These are phyloP conservation scores for Achatina immaculata DNA, from an alignment of 1,140 invertebrate genomes.

Conservation along the genomic window DNA sequence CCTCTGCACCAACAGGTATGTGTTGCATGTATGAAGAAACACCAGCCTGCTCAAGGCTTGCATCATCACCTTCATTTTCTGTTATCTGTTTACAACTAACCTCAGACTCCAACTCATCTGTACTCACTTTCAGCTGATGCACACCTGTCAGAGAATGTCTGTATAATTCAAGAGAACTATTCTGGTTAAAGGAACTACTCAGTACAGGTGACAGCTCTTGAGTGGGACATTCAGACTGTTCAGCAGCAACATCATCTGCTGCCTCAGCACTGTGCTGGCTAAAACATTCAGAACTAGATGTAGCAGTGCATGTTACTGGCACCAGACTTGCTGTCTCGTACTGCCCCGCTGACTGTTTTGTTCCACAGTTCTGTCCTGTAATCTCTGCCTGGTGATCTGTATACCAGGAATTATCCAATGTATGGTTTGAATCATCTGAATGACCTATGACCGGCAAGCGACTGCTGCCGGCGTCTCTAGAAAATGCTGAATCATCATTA, in stretches of 20 bases:
- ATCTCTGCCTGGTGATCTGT: neutral
- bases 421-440: neutral
- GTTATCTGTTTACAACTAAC: neutral
- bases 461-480: neutral
- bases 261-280: too few relatives aligned
- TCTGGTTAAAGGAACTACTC: neutral
- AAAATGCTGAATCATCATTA: neutral
- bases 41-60: neutral
- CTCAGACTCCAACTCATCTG: neutral
- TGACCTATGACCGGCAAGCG: neutral
- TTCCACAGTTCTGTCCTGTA: neutral
- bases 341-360: neutral
- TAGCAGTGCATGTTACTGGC: neutral
- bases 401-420: neutral
- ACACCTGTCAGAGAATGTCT: neutral
- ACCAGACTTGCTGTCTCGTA: neutral
- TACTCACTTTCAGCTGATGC: neutral
- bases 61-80: too few relatives aligned
- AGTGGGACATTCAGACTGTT: neutral
- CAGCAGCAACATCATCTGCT: too few relatives aligned
- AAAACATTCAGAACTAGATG: neutral
- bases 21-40: constrained; percentile 20
- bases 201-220: neutral
- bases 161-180: neutral
- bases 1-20: neutral